Evolutionary conservation across 2,888 invertebrate genomes (phyloP).

Genomic region (Drosophila algonquin): DNA sequence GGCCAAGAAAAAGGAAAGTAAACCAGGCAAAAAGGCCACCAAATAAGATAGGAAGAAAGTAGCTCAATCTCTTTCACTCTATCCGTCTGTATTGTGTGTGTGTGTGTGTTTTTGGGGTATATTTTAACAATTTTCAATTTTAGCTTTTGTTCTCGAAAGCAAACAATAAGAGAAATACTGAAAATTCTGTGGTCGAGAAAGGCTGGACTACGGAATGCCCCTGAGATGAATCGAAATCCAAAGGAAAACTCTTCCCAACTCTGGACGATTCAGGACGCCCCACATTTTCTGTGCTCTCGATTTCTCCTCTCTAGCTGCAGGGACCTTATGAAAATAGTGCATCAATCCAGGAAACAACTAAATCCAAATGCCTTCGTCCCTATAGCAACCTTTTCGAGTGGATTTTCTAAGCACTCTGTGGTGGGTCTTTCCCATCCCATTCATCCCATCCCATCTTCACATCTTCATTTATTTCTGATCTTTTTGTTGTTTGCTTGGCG

Average conservation of each 20-base stretch:
- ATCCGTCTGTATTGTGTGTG: slow-evolving; percentile 21
- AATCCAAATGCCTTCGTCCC: slow-evolving; percentile 72
- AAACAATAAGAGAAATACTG: slow-evolving; percentile 46
- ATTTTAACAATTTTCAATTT: slow-evolving; percentile 78
- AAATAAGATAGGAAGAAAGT: slow-evolving; percentile 64
- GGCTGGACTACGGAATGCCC: not conserved
- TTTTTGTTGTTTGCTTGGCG: slow-evolving; percentile 33
- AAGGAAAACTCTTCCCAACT: not conserved
- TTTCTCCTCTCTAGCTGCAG: not conserved
- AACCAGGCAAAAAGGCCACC: slow-evolving; percentile 75
- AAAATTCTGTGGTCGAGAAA: slow-evolving; percentile 26
- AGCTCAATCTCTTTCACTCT: slow-evolving; percentile 47
- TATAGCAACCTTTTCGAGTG: slow-evolving; percentile 58
- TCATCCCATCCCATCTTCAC: not conserved
- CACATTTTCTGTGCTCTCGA: not conserved
- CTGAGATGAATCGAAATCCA: not conserved
- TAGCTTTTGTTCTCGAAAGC: slow-evolving; percentile 70
- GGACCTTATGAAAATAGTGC: slow-evolving; percentile 17
- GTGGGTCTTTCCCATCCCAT: slow-evolving; percentile 21
- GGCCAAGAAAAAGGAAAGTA: slow-evolving; percentile 59
- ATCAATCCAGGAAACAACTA: slow-evolving; percentile 58
- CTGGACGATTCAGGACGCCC: not conserved
- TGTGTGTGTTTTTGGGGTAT: slow-evolving; percentile 42
- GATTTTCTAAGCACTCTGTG: slow-evolving; percentile 21
- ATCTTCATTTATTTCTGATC: not conserved